These are phyloP conservation scores for Hirundichthys speculiger DNA, from an alignment of 2,113 vertebrate genomes.

Conservation along the genomic window DNA sequence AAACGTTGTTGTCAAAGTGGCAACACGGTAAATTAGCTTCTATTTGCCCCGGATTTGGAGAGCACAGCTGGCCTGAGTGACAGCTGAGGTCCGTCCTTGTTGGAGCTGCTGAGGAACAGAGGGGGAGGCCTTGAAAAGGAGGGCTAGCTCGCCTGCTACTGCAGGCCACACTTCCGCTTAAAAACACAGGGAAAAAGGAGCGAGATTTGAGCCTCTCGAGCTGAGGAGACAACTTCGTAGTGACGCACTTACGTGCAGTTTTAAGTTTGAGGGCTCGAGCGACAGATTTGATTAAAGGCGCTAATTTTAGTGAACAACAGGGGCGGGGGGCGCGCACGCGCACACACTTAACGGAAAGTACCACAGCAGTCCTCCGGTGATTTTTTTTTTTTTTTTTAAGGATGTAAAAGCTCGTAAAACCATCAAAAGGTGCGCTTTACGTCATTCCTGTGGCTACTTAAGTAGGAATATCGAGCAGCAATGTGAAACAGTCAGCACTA, in stretches of 20 bases:
- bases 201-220: background rate
- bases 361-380: background rate
- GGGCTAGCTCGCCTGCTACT: conserved; percentile 46
- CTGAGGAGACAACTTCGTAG: too few relatives aligned
- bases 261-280: background rate
- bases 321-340: conserved; percentile 62
- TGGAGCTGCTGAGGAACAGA: conserved; percentile 22
- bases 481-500: background rate
- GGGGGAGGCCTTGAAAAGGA: conserved; percentile 45
- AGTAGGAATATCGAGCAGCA: background rate
- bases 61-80: conserved; percentile 59
- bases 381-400: conserved; percentile 18
- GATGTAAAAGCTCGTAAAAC: conserved; percentile 18
- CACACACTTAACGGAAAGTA: conserved; percentile 72
- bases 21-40: conserved; percentile 1
- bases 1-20: background rate
- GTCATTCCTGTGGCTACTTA: background rate
- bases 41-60: conserved; percentile 41
- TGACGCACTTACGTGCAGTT: background rate
- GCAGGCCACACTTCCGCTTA: conserved; percentile 44
- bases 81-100: conserved; percentile 51
- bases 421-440: background rate
- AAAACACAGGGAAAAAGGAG: background rate
- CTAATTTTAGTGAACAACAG: conserved; percentile 40
- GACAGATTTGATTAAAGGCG: conserved; percentile 37